Conservation (phyloP, 2,797 vertebrate species). For the Sciurus carolinensis region DNA sequence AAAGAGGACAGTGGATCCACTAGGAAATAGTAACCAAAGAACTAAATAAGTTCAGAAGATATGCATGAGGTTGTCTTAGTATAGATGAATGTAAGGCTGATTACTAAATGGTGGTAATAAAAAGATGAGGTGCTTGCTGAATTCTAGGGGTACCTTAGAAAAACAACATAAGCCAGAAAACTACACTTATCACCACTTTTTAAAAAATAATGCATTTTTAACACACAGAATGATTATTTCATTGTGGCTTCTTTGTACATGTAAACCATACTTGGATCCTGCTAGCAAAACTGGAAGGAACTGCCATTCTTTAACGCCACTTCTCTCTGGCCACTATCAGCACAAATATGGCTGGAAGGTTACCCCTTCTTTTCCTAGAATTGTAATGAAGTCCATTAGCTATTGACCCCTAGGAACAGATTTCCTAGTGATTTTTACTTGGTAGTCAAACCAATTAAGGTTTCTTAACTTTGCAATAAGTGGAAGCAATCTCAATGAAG, state of each 20-base stretch:
- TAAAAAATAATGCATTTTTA: too few relatives aligned
- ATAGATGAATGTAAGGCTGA: background rate
- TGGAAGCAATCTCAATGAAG: background rate
- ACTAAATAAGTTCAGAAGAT: background rate
- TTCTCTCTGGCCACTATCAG: background rate
- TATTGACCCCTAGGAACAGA: background rate
- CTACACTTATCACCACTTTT: background rate
- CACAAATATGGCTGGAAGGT: background rate
- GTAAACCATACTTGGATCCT: background rate
- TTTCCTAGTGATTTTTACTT: background rate
- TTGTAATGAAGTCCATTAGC: background rate
- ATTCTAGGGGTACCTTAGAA: background rate
- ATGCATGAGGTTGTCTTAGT: background rate
- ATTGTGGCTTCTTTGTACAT: too few relatives aligned
- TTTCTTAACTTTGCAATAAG: background rate
- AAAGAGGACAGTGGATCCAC: background rate
- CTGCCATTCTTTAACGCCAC: background rate
- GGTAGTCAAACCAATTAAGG: background rate
- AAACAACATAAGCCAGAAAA: background rate
- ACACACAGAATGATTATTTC: too few relatives aligned
- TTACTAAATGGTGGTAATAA: background rate
- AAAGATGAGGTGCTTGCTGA: background rate
- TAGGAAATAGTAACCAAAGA: background rate
- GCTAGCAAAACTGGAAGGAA: background rate
- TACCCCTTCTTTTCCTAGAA: background rate